Conservation (phyloP, 2,888 invertebrate genomes). For the Carterocephalus palaemon region DNA sequence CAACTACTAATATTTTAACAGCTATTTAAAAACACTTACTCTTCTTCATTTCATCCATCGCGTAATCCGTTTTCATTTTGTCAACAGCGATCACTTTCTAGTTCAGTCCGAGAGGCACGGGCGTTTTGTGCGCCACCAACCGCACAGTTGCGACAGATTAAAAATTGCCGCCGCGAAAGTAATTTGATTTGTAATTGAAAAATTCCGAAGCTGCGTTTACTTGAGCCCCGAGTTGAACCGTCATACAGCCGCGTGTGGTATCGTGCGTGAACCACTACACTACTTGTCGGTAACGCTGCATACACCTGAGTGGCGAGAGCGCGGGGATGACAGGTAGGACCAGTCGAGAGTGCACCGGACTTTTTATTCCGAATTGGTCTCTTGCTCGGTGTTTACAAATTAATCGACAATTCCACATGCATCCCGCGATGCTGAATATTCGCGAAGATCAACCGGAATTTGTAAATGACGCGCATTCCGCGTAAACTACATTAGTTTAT, state of each 20-base stretch:
- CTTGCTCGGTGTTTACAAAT: conserved; percentile 39
- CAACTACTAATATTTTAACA: no score
- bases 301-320: conserved; percentile 56
- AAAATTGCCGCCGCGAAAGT: conserved; percentile 53
- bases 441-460: conserved; percentile 27
- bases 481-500: conserved; percentile 10
- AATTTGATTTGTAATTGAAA: conserved; percentile 61
- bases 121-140: conserved; percentile 43
- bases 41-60: conserved; percentile 76
- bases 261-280: conserved; percentile 43
- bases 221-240: conserved; percentile 30
- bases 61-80: conserved; percentile 77
- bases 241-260: conserved; percentile 23
- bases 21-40: conserved; percentile 53
- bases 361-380: conserved; percentile 55
- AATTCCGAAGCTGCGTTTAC: conserved; percentile 48
- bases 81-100: conserved; percentile 55
- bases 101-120: conserved; percentile 44
- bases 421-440: conserved; percentile 25
- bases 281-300: conserved; percentile 58
- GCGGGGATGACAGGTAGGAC: conserved; percentile 48
- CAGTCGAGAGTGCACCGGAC: conserved; percentile 50
- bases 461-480: conserved; percentile 17
- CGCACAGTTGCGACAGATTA: conserved; percentile 54
- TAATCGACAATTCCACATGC: conserved; percentile 36